phyloP scores from a whole-genome alignment of 2,888 invertebrate species.

The Rhimphoctona megacephalus region DNA sequence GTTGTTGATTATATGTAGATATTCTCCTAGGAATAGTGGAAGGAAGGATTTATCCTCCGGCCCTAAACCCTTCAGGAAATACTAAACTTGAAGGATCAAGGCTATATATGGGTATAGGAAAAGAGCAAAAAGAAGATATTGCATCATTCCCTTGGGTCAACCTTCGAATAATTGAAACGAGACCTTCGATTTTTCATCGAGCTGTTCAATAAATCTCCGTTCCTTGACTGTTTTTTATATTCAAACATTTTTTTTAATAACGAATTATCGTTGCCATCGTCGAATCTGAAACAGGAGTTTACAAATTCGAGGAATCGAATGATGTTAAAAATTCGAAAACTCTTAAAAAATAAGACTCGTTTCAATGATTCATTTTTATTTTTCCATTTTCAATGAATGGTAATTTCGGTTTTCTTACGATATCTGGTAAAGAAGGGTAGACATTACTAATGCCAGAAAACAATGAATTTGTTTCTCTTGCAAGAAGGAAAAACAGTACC shows the following conservation, averaged over 20 bases:
- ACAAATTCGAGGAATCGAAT: neutral
- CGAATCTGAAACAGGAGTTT: neutral
- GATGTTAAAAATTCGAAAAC: neutral
- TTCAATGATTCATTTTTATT: too few species aligned
- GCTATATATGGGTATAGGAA: slow-evolving; percentile 17
- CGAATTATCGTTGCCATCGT: neutral
- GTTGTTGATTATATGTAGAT: slow-evolving; percentile 29
- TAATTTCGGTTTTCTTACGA: too few species aligned
- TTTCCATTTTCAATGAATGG: too few species aligned
- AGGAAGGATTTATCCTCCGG: slow-evolving; percentile 46
- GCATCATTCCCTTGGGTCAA: too few species aligned
- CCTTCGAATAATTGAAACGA: too few species aligned
- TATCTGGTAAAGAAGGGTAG: too few species aligned
- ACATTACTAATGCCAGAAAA: neutral
- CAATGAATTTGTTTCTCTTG: neutral
- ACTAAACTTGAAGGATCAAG: slow-evolving; percentile 23
- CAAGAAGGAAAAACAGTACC: neutral
- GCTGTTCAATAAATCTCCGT: too few species aligned
- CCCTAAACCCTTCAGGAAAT: slow-evolving; percentile 43
- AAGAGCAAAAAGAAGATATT: too few species aligned
- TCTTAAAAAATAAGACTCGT: neutral
- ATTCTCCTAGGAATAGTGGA: slow-evolving; percentile 2
- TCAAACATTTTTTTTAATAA: too few species aligned
- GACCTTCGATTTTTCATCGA: too few species aligned
- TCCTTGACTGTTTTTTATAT: too few species aligned